Evolutionary conservation across 2,888 invertebrate species (phyloP).

Genomic region (Serripes groenlandicus): DNA sequence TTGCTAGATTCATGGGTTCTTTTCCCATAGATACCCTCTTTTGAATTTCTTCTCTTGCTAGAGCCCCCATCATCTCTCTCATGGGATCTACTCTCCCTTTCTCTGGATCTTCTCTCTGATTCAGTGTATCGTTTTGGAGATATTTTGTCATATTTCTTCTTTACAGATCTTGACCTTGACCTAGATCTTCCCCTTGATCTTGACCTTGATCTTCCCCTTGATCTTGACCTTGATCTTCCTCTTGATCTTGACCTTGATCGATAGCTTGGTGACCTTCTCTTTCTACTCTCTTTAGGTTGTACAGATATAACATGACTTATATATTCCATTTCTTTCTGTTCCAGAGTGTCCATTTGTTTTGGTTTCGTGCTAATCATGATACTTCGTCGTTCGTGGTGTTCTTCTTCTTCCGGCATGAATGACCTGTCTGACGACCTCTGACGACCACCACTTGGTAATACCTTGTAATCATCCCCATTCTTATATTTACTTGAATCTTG

Average conservation of each 20-base stretch:
- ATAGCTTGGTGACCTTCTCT: not conserved
- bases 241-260: constrained; percentile 36
- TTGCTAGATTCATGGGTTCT: not conserved
- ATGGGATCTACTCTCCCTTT: not conserved
- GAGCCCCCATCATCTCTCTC: not conserved
- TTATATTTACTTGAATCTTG: not conserved
- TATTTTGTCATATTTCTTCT: not conserved
- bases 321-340: not conserved
- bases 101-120: constrained; percentile 15
- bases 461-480: not conserved
- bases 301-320: constrained; percentile 5
- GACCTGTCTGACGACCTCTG: not conserved
- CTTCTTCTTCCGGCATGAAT: not conserved
- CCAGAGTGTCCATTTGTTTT: not conserved
- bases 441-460: not conserved
- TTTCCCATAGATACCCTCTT: not conserved
- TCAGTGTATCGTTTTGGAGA: not conserved
- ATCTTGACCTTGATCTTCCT: constrained; percentile 10
- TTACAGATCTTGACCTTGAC: constrained; percentile 1
- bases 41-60: not conserved
- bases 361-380: constrained; percentile 2
- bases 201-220: constrained; percentile 12
- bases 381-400: constrained; percentile 22
- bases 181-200: constrained; percentile 7
- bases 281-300: not conserved